Evolutionary conservation across 1,140 invertebrate genomes (phyloP).

Genomic region (Aricia agestis): DNA sequence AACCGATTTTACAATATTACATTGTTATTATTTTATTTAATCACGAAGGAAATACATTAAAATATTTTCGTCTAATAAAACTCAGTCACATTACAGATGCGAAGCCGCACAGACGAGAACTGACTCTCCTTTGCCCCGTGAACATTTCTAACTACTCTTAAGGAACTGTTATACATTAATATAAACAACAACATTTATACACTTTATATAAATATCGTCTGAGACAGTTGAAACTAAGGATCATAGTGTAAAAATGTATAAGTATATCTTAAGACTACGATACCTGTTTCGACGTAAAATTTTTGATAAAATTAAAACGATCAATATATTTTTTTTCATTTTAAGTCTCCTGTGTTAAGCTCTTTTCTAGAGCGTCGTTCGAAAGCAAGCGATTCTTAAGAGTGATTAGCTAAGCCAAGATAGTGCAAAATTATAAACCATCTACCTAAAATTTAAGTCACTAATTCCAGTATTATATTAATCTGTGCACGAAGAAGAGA

Average conservation of each 20-base stretch:
- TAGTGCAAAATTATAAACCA: conserved; percentile 31
- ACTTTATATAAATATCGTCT: conserved; percentile 37
- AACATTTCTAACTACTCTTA: conserved; percentile 38
- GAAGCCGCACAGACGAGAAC: neutral
- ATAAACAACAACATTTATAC: conserved; percentile 61
- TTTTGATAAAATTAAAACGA: conserved; percentile 27
- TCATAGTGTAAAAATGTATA: conserved; percentile 27
- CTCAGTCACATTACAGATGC: neutral
- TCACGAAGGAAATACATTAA: too few species aligned
- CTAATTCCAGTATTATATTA: conserved; percentile 11
- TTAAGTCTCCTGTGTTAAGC: conserved; percentile 27
- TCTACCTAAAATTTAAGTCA: conserved; percentile 18
- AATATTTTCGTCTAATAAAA: too few species aligned
- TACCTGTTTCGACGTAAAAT: conserved; percentile 52
- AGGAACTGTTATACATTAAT: conserved; percentile 61
- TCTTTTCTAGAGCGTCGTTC: conserved; percentile 22
- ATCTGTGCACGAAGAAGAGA: conserved; percentile 3
- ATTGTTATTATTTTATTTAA: too few species aligned
- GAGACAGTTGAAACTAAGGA: conserved; percentile 15
- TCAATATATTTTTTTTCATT: conserved; percentile 8
- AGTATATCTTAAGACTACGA: conserved; percentile 41
- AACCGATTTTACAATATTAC: too few species aligned
- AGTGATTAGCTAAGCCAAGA: conserved; percentile 27
- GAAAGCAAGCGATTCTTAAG: conserved; percentile 19
- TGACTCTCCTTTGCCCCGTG: conserved; percentile 28